phyloP scores from a whole-genome alignment of 1,140 invertebrate genomes.

The Habropoda laboriosa region DNA sequence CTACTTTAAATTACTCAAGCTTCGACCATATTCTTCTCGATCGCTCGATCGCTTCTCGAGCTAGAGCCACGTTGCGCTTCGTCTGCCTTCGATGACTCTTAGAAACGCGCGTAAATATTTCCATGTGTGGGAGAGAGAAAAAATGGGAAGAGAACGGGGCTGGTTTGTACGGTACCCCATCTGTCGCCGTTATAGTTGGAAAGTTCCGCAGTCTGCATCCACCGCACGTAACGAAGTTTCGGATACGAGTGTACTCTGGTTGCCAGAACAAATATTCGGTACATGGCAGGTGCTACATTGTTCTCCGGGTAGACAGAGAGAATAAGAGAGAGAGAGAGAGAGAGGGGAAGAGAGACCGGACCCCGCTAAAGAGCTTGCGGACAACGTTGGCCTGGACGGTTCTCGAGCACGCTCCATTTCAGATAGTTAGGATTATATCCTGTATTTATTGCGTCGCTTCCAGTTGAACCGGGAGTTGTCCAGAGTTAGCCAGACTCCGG shows the following conservation, averaged over 20 bases:
- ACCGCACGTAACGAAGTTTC: conserved; percentile 50
- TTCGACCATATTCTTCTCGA: no score
- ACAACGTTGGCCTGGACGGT: neutral
- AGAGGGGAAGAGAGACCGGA: no score
- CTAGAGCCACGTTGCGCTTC: no score
- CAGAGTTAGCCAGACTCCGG: neutral
- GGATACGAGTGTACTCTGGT: conserved; percentile 14
- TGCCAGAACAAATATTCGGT: conserved; percentile 49
- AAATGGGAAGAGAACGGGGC: neutral
- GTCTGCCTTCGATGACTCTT: no score
- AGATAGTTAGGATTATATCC: conserved; percentile 27
- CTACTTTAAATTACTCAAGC: no score
- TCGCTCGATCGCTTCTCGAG: no score
- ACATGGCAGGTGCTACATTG: conserved; percentile 35
- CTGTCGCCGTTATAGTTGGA: conserved; percentile 13
- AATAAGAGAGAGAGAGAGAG: no score
- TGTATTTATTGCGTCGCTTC: conserved; percentile 27
- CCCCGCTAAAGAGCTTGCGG: conserved; percentile 22
- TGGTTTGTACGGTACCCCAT: conserved; percentile 11
- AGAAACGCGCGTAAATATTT: neutral
- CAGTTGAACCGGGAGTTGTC: neutral
- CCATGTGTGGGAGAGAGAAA: neutral
- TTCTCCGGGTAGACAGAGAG: neutral
- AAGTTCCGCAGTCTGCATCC: conserved; percentile 19
- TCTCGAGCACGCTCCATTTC: conserved; percentile 28